Base-by-base conservation (phyloP, 2,113 vertebrate species). In the Tichodroma muraria region DNA sequence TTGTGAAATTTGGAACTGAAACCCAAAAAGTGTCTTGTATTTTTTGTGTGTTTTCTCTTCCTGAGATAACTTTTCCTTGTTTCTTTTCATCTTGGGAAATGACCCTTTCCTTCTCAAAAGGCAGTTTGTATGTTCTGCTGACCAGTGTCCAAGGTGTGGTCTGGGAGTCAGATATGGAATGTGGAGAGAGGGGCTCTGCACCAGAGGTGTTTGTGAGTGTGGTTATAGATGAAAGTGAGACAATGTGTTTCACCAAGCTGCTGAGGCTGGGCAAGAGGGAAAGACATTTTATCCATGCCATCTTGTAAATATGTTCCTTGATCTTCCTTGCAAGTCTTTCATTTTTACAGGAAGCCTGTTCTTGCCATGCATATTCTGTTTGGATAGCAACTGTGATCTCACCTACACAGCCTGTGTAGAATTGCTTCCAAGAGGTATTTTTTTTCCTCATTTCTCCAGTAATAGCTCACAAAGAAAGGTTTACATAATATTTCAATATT, bases 351-450 rank as follows among this genome's bases (percentile, higher is more conserved):
- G 71, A 93, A 88, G 25, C 56, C 35, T 90, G 49, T 78, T 93
- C 93, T 92, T 90, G 88, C 88, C 85, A 78, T 88, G 76, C 80
- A 49, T 27, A 30, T 78, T 90, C 85, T 91, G 64, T 88, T 96
- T 94, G 90, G 72, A 90, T 88, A 95, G 76, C 82, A 96, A 3
- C 76, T 94, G 92, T 93, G 85, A 94, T 94, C 92, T 96, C 96
- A 96, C 85, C 80, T 96, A 90, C 68, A 53, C 31, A 69, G 85
- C 49, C 49, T 90, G 33, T 61, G 72, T 68, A 79, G 47, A 88
- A 71, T 61, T 68, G 18, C 53, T 94, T 94, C 92, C 85, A 90
- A 76, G 79, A 52, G 59, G 78, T 75, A 22, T 79, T 65, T 94
- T 81, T 83, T 83, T 79, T 79, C 4, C 40, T 92, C 18, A 13